Percentiles rank a stretch among this genome's conserved stretches.
phyloP scores from a whole-genome alignment of 2,888 invertebrate species.

The Melitaea athalia region DNA sequence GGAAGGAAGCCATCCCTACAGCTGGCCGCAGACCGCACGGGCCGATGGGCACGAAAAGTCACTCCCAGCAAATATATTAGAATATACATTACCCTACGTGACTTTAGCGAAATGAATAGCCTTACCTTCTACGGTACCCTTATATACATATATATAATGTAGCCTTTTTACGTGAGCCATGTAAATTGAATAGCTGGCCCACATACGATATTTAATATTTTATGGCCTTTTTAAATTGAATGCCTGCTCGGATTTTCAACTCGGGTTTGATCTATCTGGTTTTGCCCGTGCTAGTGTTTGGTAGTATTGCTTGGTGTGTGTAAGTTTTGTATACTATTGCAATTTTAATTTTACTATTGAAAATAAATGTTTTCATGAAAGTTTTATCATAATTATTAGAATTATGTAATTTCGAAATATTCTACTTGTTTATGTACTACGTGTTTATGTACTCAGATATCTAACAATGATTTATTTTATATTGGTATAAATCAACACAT shows the following conservation, averaged over 20 bases:
- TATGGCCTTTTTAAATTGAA: conserved; percentile 41
- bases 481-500: no score
- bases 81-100: conserved; percentile 82
- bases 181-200: conserved; percentile 46
- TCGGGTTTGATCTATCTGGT: not conserved
- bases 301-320: not conserved
- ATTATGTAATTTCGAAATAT: no score
- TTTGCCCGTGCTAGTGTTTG: conserved; percentile 24
- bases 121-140: conserved; percentile 49
- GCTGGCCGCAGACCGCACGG: conserved; percentile 76
- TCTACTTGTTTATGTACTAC: no score
- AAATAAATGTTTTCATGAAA: no score
- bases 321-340: not conserved
- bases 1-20: conserved; percentile 48
- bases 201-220: conserved; percentile 41
- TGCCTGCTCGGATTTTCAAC: conserved; percentile 16
- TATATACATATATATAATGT: conserved; percentile 39
- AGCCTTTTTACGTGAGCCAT: conserved; percentile 41
- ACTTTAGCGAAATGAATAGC: conserved; percentile 76
- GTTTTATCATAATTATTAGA: no score
- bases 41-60: conserved; percentile 80
- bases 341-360: not conserved
- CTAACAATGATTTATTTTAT: no score
- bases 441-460: no score
- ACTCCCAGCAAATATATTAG: conserved; percentile 81